Evolutionary conservation across 2,888 invertebrate species (phyloP).

Genomic region (Vandiemenella viatica): DNA sequence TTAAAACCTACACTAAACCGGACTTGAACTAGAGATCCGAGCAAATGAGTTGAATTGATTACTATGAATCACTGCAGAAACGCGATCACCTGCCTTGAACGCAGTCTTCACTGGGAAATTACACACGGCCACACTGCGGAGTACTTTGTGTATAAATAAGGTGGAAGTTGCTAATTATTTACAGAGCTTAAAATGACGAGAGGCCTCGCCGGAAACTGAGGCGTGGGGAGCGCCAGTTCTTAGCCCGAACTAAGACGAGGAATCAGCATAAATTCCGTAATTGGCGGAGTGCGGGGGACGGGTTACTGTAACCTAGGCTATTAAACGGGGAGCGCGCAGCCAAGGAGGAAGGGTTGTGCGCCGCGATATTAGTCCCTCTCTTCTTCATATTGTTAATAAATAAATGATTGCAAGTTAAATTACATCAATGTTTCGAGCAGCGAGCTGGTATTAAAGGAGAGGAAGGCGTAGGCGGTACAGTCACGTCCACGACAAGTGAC

Average conservation of each 20-base stretch:
- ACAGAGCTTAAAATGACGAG: not conserved
- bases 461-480: not conserved
- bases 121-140: not conserved
- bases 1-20: no score
- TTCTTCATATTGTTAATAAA: constrained; percentile 17
- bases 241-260: constrained; percentile 29
- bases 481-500: no score
- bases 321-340: constrained; percentile 4
- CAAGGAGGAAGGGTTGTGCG: not conserved
- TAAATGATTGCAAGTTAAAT: constrained; percentile 17
- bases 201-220: not conserved
- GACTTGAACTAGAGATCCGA: no score
- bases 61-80: no score
- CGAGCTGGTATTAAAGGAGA: constrained; percentile 5
- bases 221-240: not conserved
- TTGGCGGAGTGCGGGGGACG: constrained; percentile 22
- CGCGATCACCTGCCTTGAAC: no score
- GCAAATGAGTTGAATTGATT: no score
- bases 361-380: constrained; percentile 7
- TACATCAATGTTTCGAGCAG: constrained; percentile 13
- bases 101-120: not conserved
- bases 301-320: constrained; percentile 7
- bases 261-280: constrained; percentile 38
- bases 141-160: not conserved
- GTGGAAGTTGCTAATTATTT: not conserved